phyloP scores from a whole-genome alignment of 2,797 vertebrate genomes.

The Helicolenus hilgendorfi region DNA sequence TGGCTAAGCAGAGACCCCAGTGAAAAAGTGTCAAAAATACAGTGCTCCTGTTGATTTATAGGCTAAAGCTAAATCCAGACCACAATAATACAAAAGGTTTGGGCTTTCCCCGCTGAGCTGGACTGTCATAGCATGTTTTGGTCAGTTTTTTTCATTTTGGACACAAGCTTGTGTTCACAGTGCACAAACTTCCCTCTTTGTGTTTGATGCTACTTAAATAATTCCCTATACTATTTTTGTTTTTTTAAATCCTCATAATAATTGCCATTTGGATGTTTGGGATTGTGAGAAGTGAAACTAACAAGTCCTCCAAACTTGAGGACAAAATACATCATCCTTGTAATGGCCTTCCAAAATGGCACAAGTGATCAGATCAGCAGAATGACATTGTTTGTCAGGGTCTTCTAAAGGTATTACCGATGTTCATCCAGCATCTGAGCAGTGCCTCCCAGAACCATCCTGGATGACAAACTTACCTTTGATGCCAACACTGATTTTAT shows the following conservation, averaged over 20 bases:
- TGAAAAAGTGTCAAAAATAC: background rate
- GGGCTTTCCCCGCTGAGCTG: background rate
- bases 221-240: background rate
- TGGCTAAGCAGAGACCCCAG: background rate
- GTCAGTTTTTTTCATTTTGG: background rate
- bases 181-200: background rate
- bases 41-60: slow-evolving; percentile 34
- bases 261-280: background rate
- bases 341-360: background rate
- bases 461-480: background rate
- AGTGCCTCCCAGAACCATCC: background rate
- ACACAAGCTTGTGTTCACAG: background rate
- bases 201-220: background rate
- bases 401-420: background rate
- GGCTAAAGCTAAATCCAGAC: slow-evolving; percentile 3
- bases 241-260: no score
- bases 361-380: background rate
- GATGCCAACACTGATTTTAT: background rate
- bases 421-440: background rate
- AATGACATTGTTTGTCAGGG: background rate
- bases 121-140: background rate
- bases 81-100: background rate
- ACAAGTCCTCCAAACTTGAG: background rate
- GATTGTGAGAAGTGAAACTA: background rate
- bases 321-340: background rate